Evolutionary conservation across 2,888 invertebrate genomes (phyloP), one percentile per base, ranked within the genome.

Genomic region (Drosophila neutralis): DNA sequence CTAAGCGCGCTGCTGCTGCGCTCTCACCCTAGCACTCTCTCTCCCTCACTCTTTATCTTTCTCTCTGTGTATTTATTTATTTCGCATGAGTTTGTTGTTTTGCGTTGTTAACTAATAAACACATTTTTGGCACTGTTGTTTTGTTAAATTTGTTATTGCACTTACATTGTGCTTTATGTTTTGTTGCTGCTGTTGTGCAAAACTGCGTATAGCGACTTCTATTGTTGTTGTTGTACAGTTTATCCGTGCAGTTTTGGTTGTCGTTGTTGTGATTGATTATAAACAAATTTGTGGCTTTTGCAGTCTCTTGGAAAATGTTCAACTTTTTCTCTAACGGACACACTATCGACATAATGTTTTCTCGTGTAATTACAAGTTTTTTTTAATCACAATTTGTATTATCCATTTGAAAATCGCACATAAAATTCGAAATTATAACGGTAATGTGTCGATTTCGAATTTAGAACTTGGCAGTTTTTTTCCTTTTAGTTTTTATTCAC

Each of bases 311-410:
- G 51, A 89, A 89, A 66, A 91, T 81, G 81, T 90, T 91, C 75
- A 92, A 86, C 82, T 90, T 92, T 57, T 89, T 90, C 71, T 92
- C 84, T 73, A 91, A 71, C 52, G 92, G 92, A 73, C 91, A 91
- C 53, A 91, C 91, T 85, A 92, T 89, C 82, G 92, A 92, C 92
- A 92, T 92, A 86, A 84, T 84, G 84, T 85, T 91, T 82, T 64
- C 27, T 38, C n/a, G 27, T 56, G 27, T 54, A 24, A 21, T 31
- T 45, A 24, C 15, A 45, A 31, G 13, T 59, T 49, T 54, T 42
- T 27, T 52, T 53, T 57, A 69, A 75, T 69, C 57, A 73, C 76
- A 78, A 42, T 21, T 64, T 56, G 13, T 45, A 52, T 66, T 60
- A 51, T 54, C 49, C n/a, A 35, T 49, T 53, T 52, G 15, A 24